Percentiles rank a stretch among this genome's conserved stretches.
Evolutionary conservation across 92 coral and sea anemone genomes (phyloP).

Genomic region (Phenganax subtilis): DNA sequence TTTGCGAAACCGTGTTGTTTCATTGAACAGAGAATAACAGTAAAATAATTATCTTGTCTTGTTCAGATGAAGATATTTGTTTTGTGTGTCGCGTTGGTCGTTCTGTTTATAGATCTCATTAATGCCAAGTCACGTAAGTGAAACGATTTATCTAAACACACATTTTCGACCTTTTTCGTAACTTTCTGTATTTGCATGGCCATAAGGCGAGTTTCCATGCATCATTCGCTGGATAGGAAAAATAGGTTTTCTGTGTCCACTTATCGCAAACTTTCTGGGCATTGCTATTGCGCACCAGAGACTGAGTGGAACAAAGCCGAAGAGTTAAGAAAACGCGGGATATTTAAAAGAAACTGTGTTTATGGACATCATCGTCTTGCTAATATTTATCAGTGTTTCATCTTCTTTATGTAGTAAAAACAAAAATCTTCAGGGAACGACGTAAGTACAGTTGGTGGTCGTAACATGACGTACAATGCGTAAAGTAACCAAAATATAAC

Average conservation of each 20-base stretch:
- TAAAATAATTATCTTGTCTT: background rate
- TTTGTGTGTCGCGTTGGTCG: slow-evolving; percentile 26
- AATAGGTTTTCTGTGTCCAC: too few relatives aligned
- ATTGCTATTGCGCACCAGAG: too few relatives aligned
- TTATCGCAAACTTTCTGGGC: too few relatives aligned
- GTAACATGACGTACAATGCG: background rate
- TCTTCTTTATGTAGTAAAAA: slow-evolving; percentile 11
- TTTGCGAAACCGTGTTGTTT: too few relatives aligned
- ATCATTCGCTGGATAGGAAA: too few relatives aligned
- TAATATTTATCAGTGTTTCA: background rate
- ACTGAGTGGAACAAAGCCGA: too few relatives aligned
- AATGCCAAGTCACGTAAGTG: slow-evolving; percentile 33
- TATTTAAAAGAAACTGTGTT: too few relatives aligned
- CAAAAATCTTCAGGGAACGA: slow-evolving; percentile 26
- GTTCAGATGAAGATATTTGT: slow-evolving; percentile 24
- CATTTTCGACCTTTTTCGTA: background rate
- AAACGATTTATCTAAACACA: background rate
- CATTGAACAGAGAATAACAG: background rate
- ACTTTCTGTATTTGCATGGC: background rate
- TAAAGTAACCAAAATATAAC: background rate
- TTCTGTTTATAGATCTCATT: slow-evolving; percentile 10
- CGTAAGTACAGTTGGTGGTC: slow-evolving; percentile 10
- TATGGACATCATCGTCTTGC: background rate
- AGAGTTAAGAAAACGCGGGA: too few relatives aligned
- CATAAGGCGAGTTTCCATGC: background rate